Conservation (phyloP, 2,888 invertebrate genomes). For the Prosapia bicincta region DNA sequence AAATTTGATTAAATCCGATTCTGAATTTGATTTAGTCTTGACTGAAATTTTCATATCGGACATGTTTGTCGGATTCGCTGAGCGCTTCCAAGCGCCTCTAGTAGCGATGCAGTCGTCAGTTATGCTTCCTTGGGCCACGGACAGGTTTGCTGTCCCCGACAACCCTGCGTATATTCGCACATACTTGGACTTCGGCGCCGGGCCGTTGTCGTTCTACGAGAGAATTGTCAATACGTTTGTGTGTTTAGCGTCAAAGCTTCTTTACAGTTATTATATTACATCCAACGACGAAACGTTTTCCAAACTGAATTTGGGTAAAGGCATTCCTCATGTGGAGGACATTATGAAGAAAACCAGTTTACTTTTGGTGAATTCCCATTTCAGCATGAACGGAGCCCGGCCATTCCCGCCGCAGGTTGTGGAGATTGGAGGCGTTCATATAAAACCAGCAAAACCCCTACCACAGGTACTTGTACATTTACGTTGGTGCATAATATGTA, state of each 20-base stretch:
- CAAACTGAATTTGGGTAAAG: slow-evolving; percentile 30
- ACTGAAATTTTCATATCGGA: neutral
- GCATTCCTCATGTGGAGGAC: slow-evolving; percentile 31
- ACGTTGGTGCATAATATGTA: too few species aligned
- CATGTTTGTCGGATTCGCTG: neutral
- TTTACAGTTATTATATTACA: slow-evolving; percentile 24
- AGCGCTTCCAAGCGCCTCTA: neutral
- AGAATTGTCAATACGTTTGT: slow-evolving; percentile 50
- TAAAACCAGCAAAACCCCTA: neutral
- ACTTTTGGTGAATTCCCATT: neutral
- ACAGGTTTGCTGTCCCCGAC: neutral
- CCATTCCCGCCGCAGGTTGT: neutral
- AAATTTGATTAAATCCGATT: neutral
- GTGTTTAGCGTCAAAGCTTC: slow-evolving; percentile 39
- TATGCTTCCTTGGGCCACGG: neutral
- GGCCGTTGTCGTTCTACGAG: slow-evolving; percentile 45
- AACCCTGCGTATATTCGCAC: neutral
- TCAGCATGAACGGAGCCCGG: neutral
- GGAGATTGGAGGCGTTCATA: neutral
- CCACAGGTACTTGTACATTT: neutral
- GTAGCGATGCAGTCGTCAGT: neutral
- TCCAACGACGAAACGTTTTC: slow-evolving; percentile 24
- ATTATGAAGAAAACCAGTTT: slow-evolving; percentile 4
- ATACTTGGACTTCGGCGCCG: slow-evolving; percentile 29
- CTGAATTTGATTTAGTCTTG: neutral